Conservation (phyloP, 1,140 invertebrate species). For the Drosophila littoralis region DNA sequence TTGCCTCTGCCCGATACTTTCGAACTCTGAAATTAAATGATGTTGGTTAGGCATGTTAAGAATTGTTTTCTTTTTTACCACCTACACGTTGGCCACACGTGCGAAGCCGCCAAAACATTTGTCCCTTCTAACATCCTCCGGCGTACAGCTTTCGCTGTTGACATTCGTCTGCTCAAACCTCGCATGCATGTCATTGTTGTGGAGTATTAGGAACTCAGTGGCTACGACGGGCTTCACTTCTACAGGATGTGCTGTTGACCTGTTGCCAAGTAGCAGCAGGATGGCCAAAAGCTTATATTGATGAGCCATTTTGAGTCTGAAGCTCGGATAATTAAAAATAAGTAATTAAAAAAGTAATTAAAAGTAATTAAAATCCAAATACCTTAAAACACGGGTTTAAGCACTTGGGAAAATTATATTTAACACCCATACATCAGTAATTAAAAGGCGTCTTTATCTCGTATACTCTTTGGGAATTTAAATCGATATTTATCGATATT, state of each 20-base stretch:
- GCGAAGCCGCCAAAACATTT: conserved; percentile 94
- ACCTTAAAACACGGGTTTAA: no score
- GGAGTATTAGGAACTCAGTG: conserved; percentile 88
- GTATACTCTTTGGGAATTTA: no score
- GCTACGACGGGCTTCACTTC: conserved; percentile 23
- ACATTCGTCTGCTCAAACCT: conserved; percentile 91
- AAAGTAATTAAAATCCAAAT: neutral
- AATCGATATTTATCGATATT: no score
- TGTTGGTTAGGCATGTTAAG: neutral
- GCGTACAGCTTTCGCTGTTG: conserved; percentile 88
- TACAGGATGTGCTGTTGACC: conserved; percentile 37
- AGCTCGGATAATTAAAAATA: neutral
- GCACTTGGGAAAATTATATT: no score
- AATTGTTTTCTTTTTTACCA: conserved; percentile 29
- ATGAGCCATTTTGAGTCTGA: conserved; percentile 32
- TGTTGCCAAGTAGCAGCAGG: conserved; percentile 4
- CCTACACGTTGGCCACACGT: conserved; percentile 88
- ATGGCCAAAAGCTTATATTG: neutral
- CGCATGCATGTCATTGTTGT: conserved; percentile 96
- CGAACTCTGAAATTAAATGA: conserved; percentile 84
- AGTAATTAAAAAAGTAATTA: neutral
- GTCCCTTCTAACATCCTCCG: conserved; percentile 84
- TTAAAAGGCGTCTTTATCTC: no score
- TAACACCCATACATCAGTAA: no score
- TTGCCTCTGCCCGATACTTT: conserved; percentile 85